A percentile compares a stretch with the other conserved stretches of the same genome.
phyloP scores from a whole-genome alignment of 2,888 invertebrate species.

The Pedicia rivosa region DNA sequence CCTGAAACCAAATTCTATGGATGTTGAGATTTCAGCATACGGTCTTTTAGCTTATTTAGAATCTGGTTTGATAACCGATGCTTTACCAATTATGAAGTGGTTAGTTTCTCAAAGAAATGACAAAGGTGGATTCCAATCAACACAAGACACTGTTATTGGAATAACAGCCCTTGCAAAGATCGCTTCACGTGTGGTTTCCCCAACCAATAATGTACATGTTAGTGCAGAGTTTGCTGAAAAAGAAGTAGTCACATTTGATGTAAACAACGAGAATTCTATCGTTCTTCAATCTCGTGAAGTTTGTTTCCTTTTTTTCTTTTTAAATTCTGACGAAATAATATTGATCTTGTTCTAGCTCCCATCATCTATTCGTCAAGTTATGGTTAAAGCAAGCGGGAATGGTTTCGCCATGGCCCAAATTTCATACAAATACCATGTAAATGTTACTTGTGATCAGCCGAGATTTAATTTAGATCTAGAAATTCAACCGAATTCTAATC shows the following conservation, averaged over 20 bases:
- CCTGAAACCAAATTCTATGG: constrained; percentile 45
- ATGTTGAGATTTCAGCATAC: constrained; percentile 77
- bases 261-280: constrained; percentile 61
- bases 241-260: constrained; percentile 35
- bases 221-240: constrained; percentile 29
- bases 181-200: constrained; percentile 37
- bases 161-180: constrained; percentile 52
- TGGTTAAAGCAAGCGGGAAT: constrained; percentile 59
- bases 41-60: constrained; percentile 55
- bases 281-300: constrained; percentile 68
- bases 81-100: constrained; percentile 50
- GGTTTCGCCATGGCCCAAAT: constrained; percentile 68
- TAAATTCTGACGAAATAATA: background rate
- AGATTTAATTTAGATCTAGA: constrained; percentile 74
- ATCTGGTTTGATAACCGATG: constrained; percentile 20
- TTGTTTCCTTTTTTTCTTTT: no score
- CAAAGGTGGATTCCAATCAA: constrained; percentile 57
- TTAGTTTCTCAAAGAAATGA: constrained; percentile 48
- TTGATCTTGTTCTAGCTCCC: no score
- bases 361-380: constrained; percentile 39
- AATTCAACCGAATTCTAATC: constrained; percentile 64
- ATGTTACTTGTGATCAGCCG: constrained; percentile 77
- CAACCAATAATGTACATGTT: constrained; percentile 27
- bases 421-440: constrained; percentile 65
- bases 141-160: constrained; percentile 65